Evolutionary conservation across 1,140 invertebrate genomes (phyloP).

Genomic region (Drosophila sechellia): DNA sequence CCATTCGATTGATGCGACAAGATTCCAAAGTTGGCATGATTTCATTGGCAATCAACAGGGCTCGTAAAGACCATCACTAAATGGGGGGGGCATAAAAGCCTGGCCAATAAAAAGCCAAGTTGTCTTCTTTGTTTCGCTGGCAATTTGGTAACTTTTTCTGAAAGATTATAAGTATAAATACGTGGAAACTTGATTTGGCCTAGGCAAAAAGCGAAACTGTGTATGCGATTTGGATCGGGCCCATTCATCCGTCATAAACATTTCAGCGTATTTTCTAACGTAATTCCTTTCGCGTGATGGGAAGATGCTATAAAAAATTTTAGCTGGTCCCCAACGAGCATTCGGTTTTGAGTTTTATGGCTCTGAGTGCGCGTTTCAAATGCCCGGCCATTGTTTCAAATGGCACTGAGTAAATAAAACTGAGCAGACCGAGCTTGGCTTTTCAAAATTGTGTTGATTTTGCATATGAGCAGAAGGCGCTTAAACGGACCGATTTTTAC

Average conservation of each 20-base stretch:
- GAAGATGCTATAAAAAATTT: constrained; percentile 69
- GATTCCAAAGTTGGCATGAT: constrained; percentile 40
- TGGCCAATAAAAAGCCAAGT: constrained; percentile 54
- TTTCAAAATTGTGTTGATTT: constrained; percentile 60
- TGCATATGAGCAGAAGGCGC: constrained; percentile 66
- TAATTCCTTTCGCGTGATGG: constrained; percentile 60
- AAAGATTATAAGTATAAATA: constrained; percentile 55
- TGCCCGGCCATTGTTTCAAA: constrained; percentile 67
- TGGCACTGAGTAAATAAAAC: constrained; percentile 66
- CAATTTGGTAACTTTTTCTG: constrained; percentile 54
- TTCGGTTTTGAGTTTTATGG: constrained; percentile 20
- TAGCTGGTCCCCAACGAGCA: constrained; percentile 14
- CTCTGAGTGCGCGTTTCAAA: constrained; percentile 56
- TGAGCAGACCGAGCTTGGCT: constrained; percentile 32
- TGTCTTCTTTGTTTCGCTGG: constrained; percentile 45
- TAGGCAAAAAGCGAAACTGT: constrained; percentile 19
- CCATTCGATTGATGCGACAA: constrained; percentile 37
- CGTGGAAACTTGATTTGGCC: constrained; percentile 69
- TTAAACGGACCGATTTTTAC: constrained; percentile 55
- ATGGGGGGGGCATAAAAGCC: constrained; percentile 50
- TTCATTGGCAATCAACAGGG: constrained; percentile 49
- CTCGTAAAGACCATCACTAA: constrained; percentile 54
- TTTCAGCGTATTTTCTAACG: constrained; percentile 53
- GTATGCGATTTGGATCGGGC: constrained; percentile 40
- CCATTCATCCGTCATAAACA: constrained; percentile 59